Conservation (phyloP, 2,888 invertebrate genomes). For the Junonia oenone region DNA sequence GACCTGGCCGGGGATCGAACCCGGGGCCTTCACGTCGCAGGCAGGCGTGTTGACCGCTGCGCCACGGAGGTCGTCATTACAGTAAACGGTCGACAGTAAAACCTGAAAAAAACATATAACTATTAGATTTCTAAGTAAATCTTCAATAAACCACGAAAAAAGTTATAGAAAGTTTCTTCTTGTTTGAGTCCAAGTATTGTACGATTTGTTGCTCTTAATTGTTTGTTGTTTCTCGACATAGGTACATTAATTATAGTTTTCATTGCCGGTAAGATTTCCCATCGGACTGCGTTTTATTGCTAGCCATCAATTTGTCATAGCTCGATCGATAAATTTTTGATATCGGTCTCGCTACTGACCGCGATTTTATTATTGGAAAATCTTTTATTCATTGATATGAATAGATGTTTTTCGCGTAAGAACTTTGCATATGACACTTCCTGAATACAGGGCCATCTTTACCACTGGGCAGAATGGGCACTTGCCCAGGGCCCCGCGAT, state of each 20-base stretch:
- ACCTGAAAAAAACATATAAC: too few species aligned
- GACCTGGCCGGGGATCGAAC: too few species aligned
- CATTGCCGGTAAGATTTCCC: conserved; percentile 30
- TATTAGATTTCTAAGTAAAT: too few species aligned
- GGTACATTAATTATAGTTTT: conserved; percentile 7
- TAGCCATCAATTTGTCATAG: conserved; percentile 25
- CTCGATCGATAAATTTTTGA: conserved; percentile 23
- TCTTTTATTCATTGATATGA: conserved; percentile 12
- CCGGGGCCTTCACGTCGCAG: too few species aligned
- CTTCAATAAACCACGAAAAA: too few species aligned
- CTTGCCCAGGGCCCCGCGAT: too few species aligned
- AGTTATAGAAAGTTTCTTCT: too few species aligned
- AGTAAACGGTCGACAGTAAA: conserved; percentile 37
- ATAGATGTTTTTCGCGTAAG: neutral
- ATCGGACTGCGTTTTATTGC: conserved; percentile 27
- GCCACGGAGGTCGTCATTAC: too few species aligned
- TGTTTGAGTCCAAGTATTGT: too few species aligned
- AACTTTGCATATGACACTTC: neutral
- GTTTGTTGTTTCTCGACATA: neutral
- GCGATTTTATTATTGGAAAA: conserved; percentile 19
- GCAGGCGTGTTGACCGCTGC: too few species aligned
- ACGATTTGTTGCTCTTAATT: neutral
- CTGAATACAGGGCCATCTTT: too few species aligned
- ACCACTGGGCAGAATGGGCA: too few species aligned
- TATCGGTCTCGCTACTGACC: conserved; percentile 17